phyloP scores from a whole-genome alignment of 2,113 vertebrate genomes.

The Plecotus auritus region DNA sequence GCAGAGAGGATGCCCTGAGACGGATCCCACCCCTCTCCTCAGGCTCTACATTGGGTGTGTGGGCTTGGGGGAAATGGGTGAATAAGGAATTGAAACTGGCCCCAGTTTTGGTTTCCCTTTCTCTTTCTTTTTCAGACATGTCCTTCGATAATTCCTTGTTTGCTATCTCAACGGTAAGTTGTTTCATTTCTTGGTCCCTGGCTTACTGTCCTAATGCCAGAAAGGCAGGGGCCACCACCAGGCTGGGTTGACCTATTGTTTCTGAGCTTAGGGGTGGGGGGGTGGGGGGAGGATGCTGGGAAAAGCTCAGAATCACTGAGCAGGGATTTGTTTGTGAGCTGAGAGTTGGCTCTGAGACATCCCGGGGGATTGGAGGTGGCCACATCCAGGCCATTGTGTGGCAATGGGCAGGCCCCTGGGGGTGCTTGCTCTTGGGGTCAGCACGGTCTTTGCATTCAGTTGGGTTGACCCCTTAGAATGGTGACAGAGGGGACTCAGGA shows the following conservation, averaged over 20 bases:
- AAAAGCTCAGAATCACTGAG: background rate
- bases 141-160: slow-evolving; percentile 70
- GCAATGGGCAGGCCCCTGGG: background rate
- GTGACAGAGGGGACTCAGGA: background rate
- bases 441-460: background rate
- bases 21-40: background rate
- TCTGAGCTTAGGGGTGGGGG: background rate
- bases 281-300: background rate
- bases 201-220: background rate
- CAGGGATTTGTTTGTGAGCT: background rate
- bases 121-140: slow-evolving; percentile 64
- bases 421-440: background rate
- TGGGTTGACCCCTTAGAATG: background rate
- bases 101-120: background rate
- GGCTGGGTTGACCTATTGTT: background rate
- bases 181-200: background rate
- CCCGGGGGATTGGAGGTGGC: background rate
- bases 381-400: background rate
- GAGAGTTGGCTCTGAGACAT: background rate
- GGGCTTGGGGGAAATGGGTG: background rate
- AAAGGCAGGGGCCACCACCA: background rate
- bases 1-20: background rate
- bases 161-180: slow-evolving; percentile 62
- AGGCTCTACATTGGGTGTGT: background rate
- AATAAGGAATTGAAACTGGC: background rate